A percentile compares a stretch with the other conserved stretches of the same genome.
Conservation (phyloP, 2,888 invertebrate species). For the Germaria angustata region DNA sequence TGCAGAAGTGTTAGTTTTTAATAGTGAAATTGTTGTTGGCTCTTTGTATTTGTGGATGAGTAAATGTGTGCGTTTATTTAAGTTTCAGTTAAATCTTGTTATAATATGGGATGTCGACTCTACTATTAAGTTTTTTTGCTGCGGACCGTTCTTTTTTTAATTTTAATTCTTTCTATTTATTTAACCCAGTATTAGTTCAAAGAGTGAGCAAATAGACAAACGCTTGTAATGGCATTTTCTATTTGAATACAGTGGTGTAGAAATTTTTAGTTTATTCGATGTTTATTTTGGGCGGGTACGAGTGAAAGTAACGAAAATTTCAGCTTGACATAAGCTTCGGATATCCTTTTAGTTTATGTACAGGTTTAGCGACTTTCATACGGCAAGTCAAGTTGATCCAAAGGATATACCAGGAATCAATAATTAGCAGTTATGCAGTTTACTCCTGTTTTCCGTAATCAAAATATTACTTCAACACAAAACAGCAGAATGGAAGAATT, state of each 20-base stretch:
- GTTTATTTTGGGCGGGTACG: too few relatives aligned
- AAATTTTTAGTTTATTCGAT: background rate
- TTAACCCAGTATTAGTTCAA: slow-evolving; percentile 57
- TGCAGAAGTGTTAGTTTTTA: background rate
- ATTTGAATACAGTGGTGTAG: background rate
- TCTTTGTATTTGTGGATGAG: background rate
- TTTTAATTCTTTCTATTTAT: slow-evolving; percentile 35
- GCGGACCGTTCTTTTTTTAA: background rate
- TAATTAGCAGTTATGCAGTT: too few relatives aligned
- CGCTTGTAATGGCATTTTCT: background rate
- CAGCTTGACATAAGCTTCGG: too few relatives aligned
- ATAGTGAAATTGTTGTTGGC: slow-evolving; percentile 19
- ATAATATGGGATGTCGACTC: background rate
- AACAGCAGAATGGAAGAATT: too few relatives aligned
- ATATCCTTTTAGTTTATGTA: too few relatives aligned
- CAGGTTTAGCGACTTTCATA: too few relatives aligned
- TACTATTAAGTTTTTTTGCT: background rate
- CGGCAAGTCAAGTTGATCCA: too few relatives aligned
- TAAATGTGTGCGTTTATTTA: background rate
- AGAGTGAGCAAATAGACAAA: slow-evolving; percentile 41
- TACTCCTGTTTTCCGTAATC: too few relatives aligned
- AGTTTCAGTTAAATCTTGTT: slow-evolving; percentile 42
- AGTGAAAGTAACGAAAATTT: too few relatives aligned
- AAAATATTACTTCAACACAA: too few relatives aligned
- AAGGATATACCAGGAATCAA: too few relatives aligned